A percentile compares a stretch with the other conserved stretches of the same genome.
Conservation (phyloP, 1,140 invertebrate genomes). For the Drosophila neocordata region DNA sequence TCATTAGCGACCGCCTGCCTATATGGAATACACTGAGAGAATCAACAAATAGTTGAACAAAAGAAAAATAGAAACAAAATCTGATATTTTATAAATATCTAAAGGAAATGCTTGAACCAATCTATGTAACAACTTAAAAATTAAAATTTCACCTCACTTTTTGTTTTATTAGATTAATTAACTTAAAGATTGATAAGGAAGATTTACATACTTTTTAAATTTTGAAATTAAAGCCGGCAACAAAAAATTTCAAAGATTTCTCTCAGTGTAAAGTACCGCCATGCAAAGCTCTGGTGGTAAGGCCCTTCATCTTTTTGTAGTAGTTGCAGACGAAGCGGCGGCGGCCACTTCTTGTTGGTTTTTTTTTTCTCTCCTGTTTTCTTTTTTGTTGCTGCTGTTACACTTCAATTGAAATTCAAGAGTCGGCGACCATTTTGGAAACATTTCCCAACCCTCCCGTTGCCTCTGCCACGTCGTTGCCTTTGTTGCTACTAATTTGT, state of each 20-base stretch:
- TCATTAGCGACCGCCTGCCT: slow-evolving; percentile 61
- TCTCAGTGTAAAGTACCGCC: too few species aligned
- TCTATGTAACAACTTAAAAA: too few species aligned
- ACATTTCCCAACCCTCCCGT: slow-evolving; percentile 35
- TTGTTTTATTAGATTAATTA: too few species aligned
- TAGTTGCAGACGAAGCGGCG: slow-evolving; percentile 1
- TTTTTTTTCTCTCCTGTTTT: background rate
- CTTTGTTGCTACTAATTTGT: slow-evolving; percentile 60
- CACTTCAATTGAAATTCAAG: slow-evolving; percentile 74
- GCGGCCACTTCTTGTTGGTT: slow-evolving; percentile 7
- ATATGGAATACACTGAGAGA: slow-evolving; percentile 26
- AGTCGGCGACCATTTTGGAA: slow-evolving; percentile 64
- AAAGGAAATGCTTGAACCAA: too few species aligned
- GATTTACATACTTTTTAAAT: too few species aligned
- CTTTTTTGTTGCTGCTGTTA: slow-evolving; percentile 28
- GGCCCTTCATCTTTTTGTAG: slow-evolving; percentile 8
- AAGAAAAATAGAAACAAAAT: too few species aligned
- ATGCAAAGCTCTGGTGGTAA: slow-evolving; percentile 7
- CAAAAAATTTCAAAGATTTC: too few species aligned
- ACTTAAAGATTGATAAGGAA: too few species aligned
- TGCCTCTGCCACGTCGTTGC: slow-evolving; percentile 4
- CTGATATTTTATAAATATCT: too few species aligned
- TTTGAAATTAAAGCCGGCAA: too few species aligned
- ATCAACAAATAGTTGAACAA: background rate
- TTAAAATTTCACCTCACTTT: too few species aligned